phyloP scores from a whole-genome alignment of 2,113 vertebrate genomes.

The Oenanthe melanoleuca region DNA sequence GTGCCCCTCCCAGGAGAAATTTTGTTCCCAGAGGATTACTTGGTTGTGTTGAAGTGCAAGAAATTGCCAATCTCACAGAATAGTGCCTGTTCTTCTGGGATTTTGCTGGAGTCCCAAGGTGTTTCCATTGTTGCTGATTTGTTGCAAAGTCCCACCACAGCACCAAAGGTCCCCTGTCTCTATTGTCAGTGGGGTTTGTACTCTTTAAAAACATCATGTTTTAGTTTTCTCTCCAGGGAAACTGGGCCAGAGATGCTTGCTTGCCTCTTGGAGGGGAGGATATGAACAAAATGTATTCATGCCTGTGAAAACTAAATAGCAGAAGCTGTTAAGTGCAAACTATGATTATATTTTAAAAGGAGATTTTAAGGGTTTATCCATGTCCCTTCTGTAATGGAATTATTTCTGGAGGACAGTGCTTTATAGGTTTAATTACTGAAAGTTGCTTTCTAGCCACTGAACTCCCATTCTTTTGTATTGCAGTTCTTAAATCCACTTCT shows the following conservation, averaged over 20 bases:
- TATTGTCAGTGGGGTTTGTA: constrained; percentile 2
- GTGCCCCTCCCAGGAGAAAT: neutral
- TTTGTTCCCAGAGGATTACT: neutral
- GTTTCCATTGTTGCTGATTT: neutral
- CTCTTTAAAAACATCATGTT: neutral
- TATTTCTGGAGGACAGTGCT: constrained; percentile 55
- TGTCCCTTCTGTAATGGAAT: constrained; percentile 49
- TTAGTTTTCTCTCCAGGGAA: neutral
- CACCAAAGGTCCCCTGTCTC: neutral
- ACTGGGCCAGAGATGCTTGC: neutral
- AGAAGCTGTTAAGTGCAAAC: neutral
- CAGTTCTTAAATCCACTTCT: constrained; percentile 95
- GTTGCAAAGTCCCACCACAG: neutral
- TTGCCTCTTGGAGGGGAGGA: neutral
- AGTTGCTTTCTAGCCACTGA: constrained; percentile 53
- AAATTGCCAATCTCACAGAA: neutral
- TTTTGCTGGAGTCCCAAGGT: constrained; percentile 14
- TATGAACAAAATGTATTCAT: constrained; percentile 9
- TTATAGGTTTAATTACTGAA: constrained; percentile 56
- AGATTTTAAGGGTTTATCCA: constrained; percentile 19
- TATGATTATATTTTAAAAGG: constrained; percentile 37
- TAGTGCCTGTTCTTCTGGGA: neutral
- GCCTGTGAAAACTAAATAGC: constrained; percentile 34
- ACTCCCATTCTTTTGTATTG: constrained; percentile 65
- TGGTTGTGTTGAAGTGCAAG: neutral